Evolutionary conservation across 2,797 vertebrate genomes (phyloP).

Genomic region (Alcedo atthis): DNA sequence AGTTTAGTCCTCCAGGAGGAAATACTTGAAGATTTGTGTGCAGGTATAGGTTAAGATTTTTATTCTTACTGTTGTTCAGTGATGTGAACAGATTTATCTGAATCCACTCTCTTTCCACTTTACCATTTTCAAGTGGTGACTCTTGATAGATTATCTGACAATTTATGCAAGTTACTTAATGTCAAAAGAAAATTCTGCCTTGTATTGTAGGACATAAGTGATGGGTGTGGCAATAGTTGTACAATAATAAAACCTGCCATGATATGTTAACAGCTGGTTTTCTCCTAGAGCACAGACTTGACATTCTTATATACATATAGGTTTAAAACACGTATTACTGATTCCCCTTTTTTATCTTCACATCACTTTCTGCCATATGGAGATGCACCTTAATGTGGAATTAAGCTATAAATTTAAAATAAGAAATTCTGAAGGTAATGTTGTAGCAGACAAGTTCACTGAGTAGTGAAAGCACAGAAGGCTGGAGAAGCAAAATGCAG

Average conservation of each 20-base stretch:
- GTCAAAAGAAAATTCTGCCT: neutral
- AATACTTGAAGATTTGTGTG: neutral
- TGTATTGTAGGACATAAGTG: neutral
- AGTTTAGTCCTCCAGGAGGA: neutral
- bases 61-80: neutral
- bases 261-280: neutral
- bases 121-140: neutral
- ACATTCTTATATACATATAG: accelerated
- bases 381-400: neutral
- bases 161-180: neutral
- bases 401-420: neutral
- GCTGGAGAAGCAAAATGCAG: neutral
- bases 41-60: neutral
- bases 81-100: neutral
- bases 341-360: neutral
- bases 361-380: neutral
- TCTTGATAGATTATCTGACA: neutral
- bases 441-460: neutral
- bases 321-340: neutral
- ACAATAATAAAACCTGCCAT: neutral
- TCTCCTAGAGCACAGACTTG: neutral
- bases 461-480: neutral
- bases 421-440: neutral
- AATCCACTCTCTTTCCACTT: neutral
- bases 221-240: neutral